Base-by-base conservation (phyloP, 2,888 invertebrate genomes). In the Cetonia aurata region DNA sequence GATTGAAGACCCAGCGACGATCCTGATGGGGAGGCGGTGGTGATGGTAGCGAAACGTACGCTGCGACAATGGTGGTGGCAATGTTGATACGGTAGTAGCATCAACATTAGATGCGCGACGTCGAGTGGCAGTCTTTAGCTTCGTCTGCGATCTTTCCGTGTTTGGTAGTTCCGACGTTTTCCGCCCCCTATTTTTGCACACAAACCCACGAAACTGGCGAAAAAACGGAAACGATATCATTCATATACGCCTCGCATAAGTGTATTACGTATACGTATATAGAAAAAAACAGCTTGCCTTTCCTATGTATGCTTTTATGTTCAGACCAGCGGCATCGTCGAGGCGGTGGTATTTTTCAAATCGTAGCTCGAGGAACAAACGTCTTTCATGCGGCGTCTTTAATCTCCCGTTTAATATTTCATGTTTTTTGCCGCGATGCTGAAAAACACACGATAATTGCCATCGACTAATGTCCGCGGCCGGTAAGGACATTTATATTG, bases 401-500 rank as follows among this genome's bases (percentile, higher is more conserved):
- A 81, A 82, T 82, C 82, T 81, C 77, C 75, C 78, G 80, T 80
- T 82, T 81, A 82, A 82, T 82, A 81, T 81, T 81, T 82, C 81
- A 81, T 79, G 78, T 80, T 80, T 81, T 81, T 81, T 75, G 79
- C 57, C 72, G 76, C 77, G 78, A 78, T 78, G 78, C 77, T 80
- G 80, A 79, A 80, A 81, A 81, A 81, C 80, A 81, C 80, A 80
- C 75, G 80, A 80, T 81, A 82, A 82, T 81, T 82, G 80, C 80
- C 78, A 77, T 79, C 79, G 78, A 80, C 80, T 80, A 80, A 81
- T 81, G 80, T 77, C 76, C 78, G 71, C 75, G 70, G 75, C 75
- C 76, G 74, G 75, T 69, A 74, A 75, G 75, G 74, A 73, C 77
- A 77, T 79, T 79, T 79, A 76, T 78, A 77, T 75, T 74, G 75